These are phyloP conservation scores for Leucophenga montana DNA, from an alignment of 2,888 invertebrate species.

Conservation along the genomic window DNA sequence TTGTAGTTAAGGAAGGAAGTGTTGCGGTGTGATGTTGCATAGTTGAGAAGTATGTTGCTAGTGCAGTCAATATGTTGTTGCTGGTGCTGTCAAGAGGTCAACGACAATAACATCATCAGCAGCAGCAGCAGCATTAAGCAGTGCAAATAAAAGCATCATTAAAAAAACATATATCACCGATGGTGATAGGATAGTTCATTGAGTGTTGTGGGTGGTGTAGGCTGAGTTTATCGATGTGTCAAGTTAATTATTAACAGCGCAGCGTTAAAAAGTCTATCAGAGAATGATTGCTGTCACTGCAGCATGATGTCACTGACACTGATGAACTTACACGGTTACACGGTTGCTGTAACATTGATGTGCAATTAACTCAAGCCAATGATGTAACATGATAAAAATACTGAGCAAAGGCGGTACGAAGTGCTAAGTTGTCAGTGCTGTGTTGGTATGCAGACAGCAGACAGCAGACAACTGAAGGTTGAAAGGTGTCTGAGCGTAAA, in stretches of 20 bases:
- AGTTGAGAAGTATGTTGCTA: background rate
- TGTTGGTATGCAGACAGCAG: constrained; percentile 48
- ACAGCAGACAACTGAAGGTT: too few relatives aligned
- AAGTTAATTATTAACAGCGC: constrained; percentile 64
- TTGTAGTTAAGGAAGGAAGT: background rate
- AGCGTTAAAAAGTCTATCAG: constrained; percentile 31
- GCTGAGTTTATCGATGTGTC: constrained; percentile 48
- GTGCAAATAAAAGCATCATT: constrained; percentile 20
- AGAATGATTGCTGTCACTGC: constrained; percentile 21
- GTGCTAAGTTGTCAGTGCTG: constrained; percentile 26
- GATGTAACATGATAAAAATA: too few relatives aligned
- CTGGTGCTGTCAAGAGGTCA: constrained; percentile 42
- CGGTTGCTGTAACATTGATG: constrained; percentile 25
- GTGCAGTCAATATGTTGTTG: background rate
- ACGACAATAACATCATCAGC: constrained; percentile 50
- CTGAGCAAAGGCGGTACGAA: background rate
- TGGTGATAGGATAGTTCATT: constrained; percentile 9
- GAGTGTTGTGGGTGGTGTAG: background rate
- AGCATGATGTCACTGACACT: constrained; percentile 11
- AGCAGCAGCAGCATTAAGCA: constrained; percentile 7
- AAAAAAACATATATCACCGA: constrained; percentile 23
- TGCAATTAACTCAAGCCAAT: constrained; percentile 24
- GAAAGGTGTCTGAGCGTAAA: constrained; percentile 4
- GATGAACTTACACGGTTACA: constrained; percentile 21
- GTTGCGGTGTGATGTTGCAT: background rate